phyloP scores from a whole-genome alignment of 2,888 invertebrate species.

The Cordilura impudica region DNA sequence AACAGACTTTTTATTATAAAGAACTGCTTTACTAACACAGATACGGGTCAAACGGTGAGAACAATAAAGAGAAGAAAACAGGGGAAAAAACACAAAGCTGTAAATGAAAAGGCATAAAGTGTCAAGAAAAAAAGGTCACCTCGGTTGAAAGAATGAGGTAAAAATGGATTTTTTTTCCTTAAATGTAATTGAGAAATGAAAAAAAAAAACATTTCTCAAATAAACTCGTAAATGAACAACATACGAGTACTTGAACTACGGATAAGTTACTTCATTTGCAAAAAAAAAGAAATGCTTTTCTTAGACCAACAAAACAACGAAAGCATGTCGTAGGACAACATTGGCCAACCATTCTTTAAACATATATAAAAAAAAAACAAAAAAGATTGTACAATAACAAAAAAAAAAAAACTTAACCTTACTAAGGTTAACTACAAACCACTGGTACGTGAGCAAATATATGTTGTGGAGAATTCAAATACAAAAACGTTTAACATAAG shows the following conservation, averaged over 20 bases:
- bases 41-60: slow-evolving; percentile 55
- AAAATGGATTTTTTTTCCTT: slow-evolving; percentile 6
- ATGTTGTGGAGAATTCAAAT: slow-evolving; percentile 7
- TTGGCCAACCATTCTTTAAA: background rate
- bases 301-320: background rate
- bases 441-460: slow-evolving; percentile 43
- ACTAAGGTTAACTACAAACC: slow-evolving; percentile 39
- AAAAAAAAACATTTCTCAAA: background rate
- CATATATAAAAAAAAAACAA: background rate
- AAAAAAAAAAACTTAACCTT: slow-evolving; percentile 18
- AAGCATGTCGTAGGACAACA: background rate
- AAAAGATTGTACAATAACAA: background rate
- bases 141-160: too few relatives aligned
- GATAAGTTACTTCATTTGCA: slow-evolving; percentile 25
- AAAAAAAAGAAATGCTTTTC: slow-evolving; percentile 27
- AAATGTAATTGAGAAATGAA: slow-evolving; percentile 27
- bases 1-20: slow-evolving; percentile 30
- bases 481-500: too few relatives aligned
- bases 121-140: slow-evolving; percentile 43
- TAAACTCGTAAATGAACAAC: slow-evolving; percentile 25
- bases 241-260: slow-evolving; percentile 24
- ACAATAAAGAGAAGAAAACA: slow-evolving; percentile 28
- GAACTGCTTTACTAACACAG: slow-evolving; percentile 24
- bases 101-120: slow-evolving; percentile 10
- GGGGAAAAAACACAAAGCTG: slow-evolving; percentile 10